These are phyloP conservation scores for Petrophora chlorosata DNA, from an alignment of 2,888 invertebrate genomes.

Conservation along the genomic window DNA sequence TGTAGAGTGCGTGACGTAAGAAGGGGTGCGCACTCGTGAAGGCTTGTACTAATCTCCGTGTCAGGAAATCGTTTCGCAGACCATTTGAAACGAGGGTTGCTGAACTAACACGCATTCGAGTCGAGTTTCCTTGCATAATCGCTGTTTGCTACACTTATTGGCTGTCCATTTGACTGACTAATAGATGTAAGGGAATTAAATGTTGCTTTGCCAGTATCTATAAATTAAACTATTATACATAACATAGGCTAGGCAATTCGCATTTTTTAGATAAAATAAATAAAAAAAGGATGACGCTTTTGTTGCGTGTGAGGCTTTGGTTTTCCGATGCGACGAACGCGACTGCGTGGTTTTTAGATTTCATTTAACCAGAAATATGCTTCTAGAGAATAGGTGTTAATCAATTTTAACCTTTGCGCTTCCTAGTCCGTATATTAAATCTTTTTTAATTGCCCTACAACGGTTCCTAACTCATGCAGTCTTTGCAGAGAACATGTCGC, in stretches of 20 bases:
- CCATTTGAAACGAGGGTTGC: slow-evolving; percentile 79
- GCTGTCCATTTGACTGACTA: slow-evolving; percentile 54
- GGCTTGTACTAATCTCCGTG: slow-evolving; percentile 84
- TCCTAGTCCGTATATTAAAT: not conserved
- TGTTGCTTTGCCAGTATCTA: slow-evolving; percentile 3
- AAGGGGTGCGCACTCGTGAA: slow-evolving; percentile 80
- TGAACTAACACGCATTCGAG: slow-evolving; percentile 77
- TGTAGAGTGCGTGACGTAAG: slow-evolving; percentile 82
- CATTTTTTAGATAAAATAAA: too few species aligned
- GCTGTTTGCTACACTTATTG: slow-evolving; percentile 66
- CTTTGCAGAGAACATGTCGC: slow-evolving; percentile 66
- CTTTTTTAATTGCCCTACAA: not conserved
- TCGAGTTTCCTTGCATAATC: slow-evolving; percentile 75
- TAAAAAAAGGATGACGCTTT: too few species aligned
- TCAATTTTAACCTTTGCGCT: too few species aligned
- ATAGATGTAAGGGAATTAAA: slow-evolving; percentile 36
- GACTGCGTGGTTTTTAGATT: too few species aligned
- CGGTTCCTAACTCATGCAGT: slow-evolving; percentile 15
- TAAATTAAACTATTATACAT: not conserved
- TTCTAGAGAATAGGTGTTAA: too few species aligned
- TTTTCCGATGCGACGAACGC: too few species aligned
- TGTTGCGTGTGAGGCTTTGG: too few species aligned
- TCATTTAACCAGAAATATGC: too few species aligned
- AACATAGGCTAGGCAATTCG: not conserved
- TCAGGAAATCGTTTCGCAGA: slow-evolving; percentile 84